Base-by-base conservation (phyloP, 2,888 invertebrate genomes). In the Meteorus cinctellus region DNA sequence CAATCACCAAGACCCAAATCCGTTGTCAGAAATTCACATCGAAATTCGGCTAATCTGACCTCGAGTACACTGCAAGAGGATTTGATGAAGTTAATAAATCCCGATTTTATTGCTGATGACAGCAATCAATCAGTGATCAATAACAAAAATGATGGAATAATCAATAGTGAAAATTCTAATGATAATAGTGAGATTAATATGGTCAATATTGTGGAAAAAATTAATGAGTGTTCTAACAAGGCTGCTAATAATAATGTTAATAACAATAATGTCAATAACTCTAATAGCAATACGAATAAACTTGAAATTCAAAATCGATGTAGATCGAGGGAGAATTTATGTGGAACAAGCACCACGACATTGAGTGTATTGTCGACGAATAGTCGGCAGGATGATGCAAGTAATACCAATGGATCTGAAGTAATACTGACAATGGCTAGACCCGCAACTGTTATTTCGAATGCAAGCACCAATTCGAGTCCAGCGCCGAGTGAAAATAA, bases 31-130 rank as follows among this genome's bases (percentile, higher is more conserved):
- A 87, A 89, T 74, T 91, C 91, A 3, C 92, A 93, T 81, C 87
- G 93, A 69, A 93, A 93, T 84, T 93, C 93, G 77, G 92, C 93
- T 14, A 92, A 93, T 86, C 87, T 93, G 60, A 91, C 91, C 0
- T 90, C 91, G 0, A 93, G 92, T 81, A 94, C 94, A 29, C 91
- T 95, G 36, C 94, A 97, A 91, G 96, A 97, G 88, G 97, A 97
- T 87, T 90, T 96, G 29, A 94, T 97, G 92, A 94, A 96, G 67
- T 91, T 97, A 34, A 97, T 97, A 85, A 95, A 96, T 90, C 96
- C 96, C 0, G 96, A 96, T 84, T 89, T 86, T 69, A 88, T 89
- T 19, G 84, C 86, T 10, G 90, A 90, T 24, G 89, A 89, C 45
- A 84, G 80, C 45, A 87, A 88, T 55, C 55, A 55, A n/a, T 55